phyloP scores from a whole-genome alignment of 2,888 invertebrate genomes.

The Aphidoletes aphidimyza region DNA sequence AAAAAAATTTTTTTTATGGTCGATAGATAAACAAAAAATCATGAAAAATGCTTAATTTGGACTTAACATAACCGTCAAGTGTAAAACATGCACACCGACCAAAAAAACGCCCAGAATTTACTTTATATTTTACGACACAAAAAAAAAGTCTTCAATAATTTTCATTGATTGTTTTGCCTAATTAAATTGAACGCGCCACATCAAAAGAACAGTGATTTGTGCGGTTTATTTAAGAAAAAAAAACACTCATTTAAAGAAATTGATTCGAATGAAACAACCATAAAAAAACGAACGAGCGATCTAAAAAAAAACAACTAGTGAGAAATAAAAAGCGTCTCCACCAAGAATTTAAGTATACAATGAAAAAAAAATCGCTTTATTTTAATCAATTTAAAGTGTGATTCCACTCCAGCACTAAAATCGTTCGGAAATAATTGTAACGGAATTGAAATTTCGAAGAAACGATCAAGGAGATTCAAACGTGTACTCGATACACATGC shows the following conservation, averaged over 20 bases:
- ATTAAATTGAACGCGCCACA: constrained; percentile 35
- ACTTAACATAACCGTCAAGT: too few relatives aligned
- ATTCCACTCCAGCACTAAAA: background rate
- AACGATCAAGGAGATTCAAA: background rate
- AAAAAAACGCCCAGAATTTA: constrained; percentile 28
- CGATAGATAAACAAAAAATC: background rate
- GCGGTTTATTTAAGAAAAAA: background rate
- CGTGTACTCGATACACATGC: constrained; percentile 3
- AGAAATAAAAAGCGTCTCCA: background rate
- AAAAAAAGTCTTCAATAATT: constrained; percentile 41
- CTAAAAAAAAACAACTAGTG: background rate
- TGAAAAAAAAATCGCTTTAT: constrained; percentile 14
- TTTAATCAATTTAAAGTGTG: constrained; percentile 21
- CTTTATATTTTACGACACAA: constrained; percentile 31
- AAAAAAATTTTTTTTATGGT: too few relatives aligned
- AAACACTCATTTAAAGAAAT: background rate
- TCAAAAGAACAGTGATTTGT: constrained; percentile 6
- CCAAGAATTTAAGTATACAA: constrained; percentile 21
- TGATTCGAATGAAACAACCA: background rate
- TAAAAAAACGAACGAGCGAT: background rate
- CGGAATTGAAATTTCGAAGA: constrained; percentile 10
- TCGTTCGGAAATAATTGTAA: background rate
- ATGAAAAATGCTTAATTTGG: constrained; percentile 6
- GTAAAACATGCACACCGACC: background rate
- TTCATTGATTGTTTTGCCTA: constrained; percentile 45